phyloP scores from a whole-genome alignment of 2,113 vertebrate species.

The Lasiurus cinereus region DNA sequence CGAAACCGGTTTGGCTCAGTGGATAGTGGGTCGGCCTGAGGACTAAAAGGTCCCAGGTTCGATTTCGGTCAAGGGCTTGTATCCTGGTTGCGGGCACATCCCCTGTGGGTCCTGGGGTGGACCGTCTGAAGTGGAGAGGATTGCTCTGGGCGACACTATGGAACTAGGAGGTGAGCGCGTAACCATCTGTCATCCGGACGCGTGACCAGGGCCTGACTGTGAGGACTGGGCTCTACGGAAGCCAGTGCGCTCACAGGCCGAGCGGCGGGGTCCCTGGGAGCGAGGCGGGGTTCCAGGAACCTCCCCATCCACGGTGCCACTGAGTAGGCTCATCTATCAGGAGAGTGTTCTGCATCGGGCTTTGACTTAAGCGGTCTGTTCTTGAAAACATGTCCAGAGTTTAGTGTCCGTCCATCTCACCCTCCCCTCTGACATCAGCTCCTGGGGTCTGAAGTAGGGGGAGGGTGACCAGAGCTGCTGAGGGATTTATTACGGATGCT shows the following conservation, averaged over 20 bases:
- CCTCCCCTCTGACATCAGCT: not conserved
- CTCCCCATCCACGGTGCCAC: fast-evolving
- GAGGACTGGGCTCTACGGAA: not conserved
- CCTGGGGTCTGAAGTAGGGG: not conserved
- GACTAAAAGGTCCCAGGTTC: no score
- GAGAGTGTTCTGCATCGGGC: not conserved
- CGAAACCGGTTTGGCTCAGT: no score
- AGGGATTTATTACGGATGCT: not conserved
- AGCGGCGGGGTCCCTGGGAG: fast-evolving
- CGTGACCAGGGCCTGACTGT: not conserved
- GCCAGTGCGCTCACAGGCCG: no score
- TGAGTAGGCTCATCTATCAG: not conserved
- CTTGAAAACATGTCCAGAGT: not conserved
- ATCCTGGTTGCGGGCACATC: no score
- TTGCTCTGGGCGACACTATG: not conserved
- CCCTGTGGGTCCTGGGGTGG: not conserved
- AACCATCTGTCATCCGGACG: not conserved
- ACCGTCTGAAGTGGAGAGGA: not conserved
- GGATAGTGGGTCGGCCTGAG: no score
- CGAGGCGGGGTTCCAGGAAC: not conserved
- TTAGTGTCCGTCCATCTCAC: not conserved
- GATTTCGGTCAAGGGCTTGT: no score
- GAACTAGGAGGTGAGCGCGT: not conserved
- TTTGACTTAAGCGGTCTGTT: not conserved
- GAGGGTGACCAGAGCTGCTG: not conserved